phyloP scores from a whole-genome alignment of 2,797 vertebrate species.

The Uromys caudimaculatus region DNA sequence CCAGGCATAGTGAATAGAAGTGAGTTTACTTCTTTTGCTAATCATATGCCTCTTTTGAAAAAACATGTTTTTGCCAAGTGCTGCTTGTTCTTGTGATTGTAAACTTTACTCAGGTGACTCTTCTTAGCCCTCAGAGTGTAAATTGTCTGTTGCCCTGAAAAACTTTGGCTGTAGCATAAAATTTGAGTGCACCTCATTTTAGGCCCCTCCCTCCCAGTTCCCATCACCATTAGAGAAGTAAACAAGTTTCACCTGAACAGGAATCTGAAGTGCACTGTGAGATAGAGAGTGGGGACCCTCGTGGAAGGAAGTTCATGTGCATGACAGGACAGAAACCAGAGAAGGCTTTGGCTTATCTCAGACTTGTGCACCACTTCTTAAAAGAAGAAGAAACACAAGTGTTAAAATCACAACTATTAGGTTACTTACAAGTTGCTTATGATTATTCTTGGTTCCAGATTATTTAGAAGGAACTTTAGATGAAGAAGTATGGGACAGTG shows the following conservation, averaged over 20 bases:
- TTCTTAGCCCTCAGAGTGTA: neutral
- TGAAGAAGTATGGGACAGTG: neutral
- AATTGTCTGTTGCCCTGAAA: neutral
- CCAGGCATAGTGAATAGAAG: no score
- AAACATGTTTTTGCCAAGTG: neutral
- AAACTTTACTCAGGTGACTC: no score
- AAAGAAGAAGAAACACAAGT: neutral
- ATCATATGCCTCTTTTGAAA: neutral
- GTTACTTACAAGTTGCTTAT: neutral
- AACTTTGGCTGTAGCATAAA: no score
- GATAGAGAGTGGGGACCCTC: neutral
- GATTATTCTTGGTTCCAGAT: neutral
- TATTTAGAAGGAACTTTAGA: neutral
- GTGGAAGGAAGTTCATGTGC: neutral
- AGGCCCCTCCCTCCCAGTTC: neutral
- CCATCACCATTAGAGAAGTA: neutral
- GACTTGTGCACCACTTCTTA: neutral
- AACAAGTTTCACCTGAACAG: neutral
- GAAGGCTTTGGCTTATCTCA: neutral
- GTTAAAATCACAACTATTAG: neutral
- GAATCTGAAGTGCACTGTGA: neutral
- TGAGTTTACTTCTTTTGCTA: neutral
- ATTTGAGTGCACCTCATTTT: neutral
- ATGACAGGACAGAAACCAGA: neutral
- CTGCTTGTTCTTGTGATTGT: neutral